Evolutionary conservation across 2,113 vertebrate species (phyloP).

Genomic region (Aptenodytes forsteri): DNA sequence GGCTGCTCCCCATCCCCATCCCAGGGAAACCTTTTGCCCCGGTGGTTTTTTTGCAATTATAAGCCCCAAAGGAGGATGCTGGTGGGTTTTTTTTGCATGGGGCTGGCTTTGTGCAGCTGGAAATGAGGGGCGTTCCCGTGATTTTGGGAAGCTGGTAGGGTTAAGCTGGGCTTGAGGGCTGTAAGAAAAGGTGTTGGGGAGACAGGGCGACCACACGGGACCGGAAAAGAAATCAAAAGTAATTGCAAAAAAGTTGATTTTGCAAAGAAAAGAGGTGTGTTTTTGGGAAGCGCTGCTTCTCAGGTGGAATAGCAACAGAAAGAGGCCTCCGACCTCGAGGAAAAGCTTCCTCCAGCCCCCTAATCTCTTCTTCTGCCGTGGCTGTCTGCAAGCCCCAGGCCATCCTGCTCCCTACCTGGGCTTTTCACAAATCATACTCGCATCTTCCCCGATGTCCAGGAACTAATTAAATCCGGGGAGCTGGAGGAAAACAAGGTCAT

Average conservation of each 20-base stretch:
- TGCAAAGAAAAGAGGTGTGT: neutral
- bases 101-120: neutral
- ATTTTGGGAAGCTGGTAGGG: neutral
- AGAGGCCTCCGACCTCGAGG: neutral
- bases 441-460: rapidly evolving
- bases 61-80: neutral
- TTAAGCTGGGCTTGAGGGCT: neutral
- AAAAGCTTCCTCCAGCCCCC: neutral
- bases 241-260: neutral
- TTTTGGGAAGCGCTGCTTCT: neutral
- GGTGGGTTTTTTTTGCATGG: neutral
- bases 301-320: neutral
- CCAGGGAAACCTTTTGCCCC: neutral
- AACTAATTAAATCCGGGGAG: neutral
- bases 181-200: neutral
- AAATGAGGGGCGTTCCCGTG: rapidly evolving
- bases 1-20: neutral
- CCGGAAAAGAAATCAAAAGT: rapidly evolving
- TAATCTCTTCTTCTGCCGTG: neutral
- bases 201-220: rapidly evolving
- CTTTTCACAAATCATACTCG: neutral
- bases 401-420: neutral
- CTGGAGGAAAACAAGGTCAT: neutral
- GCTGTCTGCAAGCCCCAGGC: neutral
- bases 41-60: neutral